These are phyloP conservation scores for Triops longicaudatus DNA, from an alignment of 1,140 invertebrate species.

Conservation along the genomic window DNA sequence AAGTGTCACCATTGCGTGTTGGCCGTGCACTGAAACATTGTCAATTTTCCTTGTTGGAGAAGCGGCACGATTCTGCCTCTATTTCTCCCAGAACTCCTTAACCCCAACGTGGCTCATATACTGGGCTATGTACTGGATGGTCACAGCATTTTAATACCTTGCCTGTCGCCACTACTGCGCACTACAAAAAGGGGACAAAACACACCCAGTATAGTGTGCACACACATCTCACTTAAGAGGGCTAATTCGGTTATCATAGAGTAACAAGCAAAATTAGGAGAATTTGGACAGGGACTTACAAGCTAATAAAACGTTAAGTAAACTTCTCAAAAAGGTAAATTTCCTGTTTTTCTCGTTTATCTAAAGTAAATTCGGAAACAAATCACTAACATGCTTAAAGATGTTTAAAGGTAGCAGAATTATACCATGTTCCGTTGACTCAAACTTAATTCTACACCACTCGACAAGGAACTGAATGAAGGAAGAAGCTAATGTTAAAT, in stretches of 20 bases:
- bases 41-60: background rate
- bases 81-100: background rate
- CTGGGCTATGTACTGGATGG: background rate
- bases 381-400: too few relatives aligned
- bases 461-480: too few relatives aligned
- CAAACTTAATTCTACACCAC: too few relatives aligned
- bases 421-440: too few relatives aligned
- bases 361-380: too few relatives aligned
- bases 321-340: too few relatives aligned
- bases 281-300: background rate
- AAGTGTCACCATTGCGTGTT: background rate
- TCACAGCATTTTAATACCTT: background rate
- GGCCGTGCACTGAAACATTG: background rate
- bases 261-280: background rate
- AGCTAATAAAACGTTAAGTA: too few relatives aligned
- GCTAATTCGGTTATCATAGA: background rate
- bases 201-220: background rate
- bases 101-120: background rate
- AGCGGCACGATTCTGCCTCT: background rate
- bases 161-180: conserved; percentile 1
- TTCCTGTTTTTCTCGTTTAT: too few relatives aligned
- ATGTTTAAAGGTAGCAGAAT: too few relatives aligned
- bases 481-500: too few relatives aligned
- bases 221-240: background rate
- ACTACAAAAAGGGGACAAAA: background rate